phyloP scores from a whole-genome alignment of 2,113 vertebrate genomes.

The Sphyrna mokarran region DNA sequence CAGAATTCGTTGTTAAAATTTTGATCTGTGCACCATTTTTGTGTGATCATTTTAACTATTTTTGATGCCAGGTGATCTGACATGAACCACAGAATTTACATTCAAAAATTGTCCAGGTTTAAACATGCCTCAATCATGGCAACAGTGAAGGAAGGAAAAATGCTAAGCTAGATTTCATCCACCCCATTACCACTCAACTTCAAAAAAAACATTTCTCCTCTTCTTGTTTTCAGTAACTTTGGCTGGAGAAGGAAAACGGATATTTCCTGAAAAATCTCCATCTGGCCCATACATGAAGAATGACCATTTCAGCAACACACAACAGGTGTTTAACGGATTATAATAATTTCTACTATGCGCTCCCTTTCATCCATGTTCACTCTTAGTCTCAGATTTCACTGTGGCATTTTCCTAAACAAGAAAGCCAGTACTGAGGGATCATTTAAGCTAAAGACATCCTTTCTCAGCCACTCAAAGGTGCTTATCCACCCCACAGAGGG shows the following conservation, averaged over 20 bases:
- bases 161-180: not conserved
- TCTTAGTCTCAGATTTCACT: not conserved
- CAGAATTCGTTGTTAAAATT: not conserved
- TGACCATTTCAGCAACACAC: not conserved
- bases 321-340: not conserved
- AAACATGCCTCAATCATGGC: not conserved
- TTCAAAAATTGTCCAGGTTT: not conserved
- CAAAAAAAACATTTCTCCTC: not conserved
- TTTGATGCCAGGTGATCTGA: not conserved
- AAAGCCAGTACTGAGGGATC: not conserved
- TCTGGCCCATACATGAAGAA: not conserved
- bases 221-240: not conserved
- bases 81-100: not conserved
- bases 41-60: not conserved
- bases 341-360: not conserved
- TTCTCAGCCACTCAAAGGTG: not conserved
- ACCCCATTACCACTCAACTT: not conserved
- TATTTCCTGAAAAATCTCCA: not conserved
- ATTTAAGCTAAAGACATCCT: not conserved
- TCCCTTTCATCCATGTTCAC: not conserved
- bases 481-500: not conserved
- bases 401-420: not conserved
- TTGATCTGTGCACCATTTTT: not conserved
- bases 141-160: not conserved
- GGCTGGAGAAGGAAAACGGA: not conserved